phyloP scores from a whole-genome alignment of 2,888 invertebrate genomes.

The Agrochola macilenta region DNA sequence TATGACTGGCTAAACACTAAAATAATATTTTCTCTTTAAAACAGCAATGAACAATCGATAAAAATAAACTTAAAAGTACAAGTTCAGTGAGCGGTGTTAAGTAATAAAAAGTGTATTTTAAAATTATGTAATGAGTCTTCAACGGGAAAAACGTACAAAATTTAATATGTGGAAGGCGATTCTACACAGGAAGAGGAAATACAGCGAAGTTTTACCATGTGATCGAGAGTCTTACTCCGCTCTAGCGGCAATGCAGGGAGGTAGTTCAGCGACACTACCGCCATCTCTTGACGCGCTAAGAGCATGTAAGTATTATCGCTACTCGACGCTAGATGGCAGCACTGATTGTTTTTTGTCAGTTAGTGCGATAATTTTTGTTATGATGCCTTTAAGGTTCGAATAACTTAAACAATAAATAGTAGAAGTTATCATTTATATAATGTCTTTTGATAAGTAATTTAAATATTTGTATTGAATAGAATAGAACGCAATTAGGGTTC shows the following conservation, averaged over 20 bases:
- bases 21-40: slow-evolving; percentile 1
- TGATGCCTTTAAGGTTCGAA: not conserved
- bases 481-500: too few relatives aligned
- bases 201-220: slow-evolving; percentile 83
- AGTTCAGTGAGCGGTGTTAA: slow-evolving; percentile 24
- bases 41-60: slow-evolving; percentile 45
- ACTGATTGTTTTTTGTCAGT: slow-evolving; percentile 9
- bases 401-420: not conserved
- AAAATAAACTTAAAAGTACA: slow-evolving; percentile 28
- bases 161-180: slow-evolving; percentile 89
- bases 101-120: slow-evolving; percentile 61
- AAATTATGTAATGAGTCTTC: slow-evolving; percentile 84
- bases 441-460: not conserved
- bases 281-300: slow-evolving; percentile 88
- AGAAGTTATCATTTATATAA: not conserved
- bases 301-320: slow-evolving; percentile 87
- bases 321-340: slow-evolving; percentile 81
- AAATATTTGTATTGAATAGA: not conserved
- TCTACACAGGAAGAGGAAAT: slow-evolving; percentile 87
- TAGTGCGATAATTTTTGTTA: not conserved
- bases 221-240: slow-evolving; percentile 87
- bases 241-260: slow-evolving; percentile 87
- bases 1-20: slow-evolving; percentile 45
- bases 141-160: slow-evolving; percentile 82
- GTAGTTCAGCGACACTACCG: slow-evolving; percentile 87